phyloP scores from a whole-genome alignment of 2,113 vertebrate genomes.

The Lontra canadensis region DNA sequence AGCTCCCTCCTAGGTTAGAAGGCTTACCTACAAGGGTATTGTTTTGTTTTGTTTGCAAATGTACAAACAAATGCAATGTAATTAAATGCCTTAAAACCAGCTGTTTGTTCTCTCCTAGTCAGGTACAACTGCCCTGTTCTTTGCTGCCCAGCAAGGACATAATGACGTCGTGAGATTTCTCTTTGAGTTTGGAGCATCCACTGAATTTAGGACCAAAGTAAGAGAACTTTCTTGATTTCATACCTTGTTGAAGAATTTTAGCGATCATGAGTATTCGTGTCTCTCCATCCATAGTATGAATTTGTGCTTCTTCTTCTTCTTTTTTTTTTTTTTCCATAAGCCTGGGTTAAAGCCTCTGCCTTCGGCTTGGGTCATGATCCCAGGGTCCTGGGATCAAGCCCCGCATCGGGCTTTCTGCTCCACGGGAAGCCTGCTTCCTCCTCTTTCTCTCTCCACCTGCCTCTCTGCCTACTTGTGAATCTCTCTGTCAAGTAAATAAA shows the following conservation, averaged over 20 bases:
- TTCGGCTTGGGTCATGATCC: too few species aligned
- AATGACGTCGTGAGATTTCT: conserved; percentile 94
- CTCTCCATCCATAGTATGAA: background rate
- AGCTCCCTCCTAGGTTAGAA: background rate
- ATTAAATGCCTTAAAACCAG: background rate
- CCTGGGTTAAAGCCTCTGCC: too few species aligned
- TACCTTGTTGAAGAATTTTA: background rate
- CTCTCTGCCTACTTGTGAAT: too few species aligned
- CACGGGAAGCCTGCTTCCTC: too few species aligned
- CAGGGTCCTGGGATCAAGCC: too few species aligned
- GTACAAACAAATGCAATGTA: background rate
- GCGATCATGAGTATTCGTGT: background rate
- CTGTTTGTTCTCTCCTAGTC: conserved; percentile 85
- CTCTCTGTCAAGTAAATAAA: too few species aligned
- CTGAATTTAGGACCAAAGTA: conserved; percentile 96
- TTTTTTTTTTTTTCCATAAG: background rate
- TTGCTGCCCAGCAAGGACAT: conserved; percentile 96
- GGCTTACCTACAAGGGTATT: background rate
- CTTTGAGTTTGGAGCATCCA: conserved; percentile 97
- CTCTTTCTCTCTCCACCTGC: too few species aligned
- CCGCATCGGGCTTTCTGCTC: too few species aligned
- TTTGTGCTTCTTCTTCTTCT: background rate
- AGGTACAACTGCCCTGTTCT: conserved; percentile 96
- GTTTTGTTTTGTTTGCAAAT: conserved; percentile 20
- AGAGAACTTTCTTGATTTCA: conserved; percentile 49